Conservation (phyloP, 2,888 invertebrate genomes). For the Nyleta sp. region DNA sequence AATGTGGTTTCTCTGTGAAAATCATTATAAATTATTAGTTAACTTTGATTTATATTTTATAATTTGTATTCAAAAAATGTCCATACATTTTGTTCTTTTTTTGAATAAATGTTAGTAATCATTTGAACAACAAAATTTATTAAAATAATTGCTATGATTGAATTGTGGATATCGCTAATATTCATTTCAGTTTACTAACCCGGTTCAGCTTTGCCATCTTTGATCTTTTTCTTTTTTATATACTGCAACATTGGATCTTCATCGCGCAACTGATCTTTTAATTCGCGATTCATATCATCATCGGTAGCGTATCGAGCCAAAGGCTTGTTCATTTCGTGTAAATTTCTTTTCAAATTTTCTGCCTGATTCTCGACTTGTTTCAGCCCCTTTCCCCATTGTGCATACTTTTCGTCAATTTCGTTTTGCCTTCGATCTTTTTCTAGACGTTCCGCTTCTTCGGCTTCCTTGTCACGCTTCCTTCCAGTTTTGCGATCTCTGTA, state of each 20-base stretch:
- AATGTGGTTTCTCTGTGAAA: slow-evolving; percentile 87
- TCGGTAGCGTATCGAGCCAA: slow-evolving; percentile 95
- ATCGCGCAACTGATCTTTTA: slow-evolving; percentile 89
- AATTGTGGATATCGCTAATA: too few relatives aligned
- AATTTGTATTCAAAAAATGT: too few relatives aligned
- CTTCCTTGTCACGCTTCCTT: slow-evolving; percentile 87
- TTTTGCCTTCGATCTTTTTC: slow-evolving; percentile 88
- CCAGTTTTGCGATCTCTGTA: slow-evolving; percentile 87
- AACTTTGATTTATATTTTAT: too few relatives aligned
- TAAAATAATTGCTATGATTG: too few relatives aligned
- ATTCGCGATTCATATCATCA: slow-evolving; percentile 90
- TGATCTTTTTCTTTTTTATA: slow-evolving; percentile 88
- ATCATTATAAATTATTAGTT: too few relatives aligned
- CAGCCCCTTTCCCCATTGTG: slow-evolving; percentile 92
- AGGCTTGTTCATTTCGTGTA: slow-evolving; percentile 95
- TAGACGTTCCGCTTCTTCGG: slow-evolving; percentile 86
- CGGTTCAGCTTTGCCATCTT: slow-evolving; percentile 82
- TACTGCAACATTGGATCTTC: slow-evolving; percentile 98
- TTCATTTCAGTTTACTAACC: too few relatives aligned
- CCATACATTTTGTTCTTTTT: too few relatives aligned
- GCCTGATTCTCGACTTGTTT: slow-evolving; percentile 92
- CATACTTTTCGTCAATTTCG: slow-evolving; percentile 89
- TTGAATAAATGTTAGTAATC: too few relatives aligned
- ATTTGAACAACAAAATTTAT: too few relatives aligned
- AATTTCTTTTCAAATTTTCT: slow-evolving; percentile 87